Conservation (phyloP, 2,888 invertebrate species). For the Chymomyza caudatula region DNA sequence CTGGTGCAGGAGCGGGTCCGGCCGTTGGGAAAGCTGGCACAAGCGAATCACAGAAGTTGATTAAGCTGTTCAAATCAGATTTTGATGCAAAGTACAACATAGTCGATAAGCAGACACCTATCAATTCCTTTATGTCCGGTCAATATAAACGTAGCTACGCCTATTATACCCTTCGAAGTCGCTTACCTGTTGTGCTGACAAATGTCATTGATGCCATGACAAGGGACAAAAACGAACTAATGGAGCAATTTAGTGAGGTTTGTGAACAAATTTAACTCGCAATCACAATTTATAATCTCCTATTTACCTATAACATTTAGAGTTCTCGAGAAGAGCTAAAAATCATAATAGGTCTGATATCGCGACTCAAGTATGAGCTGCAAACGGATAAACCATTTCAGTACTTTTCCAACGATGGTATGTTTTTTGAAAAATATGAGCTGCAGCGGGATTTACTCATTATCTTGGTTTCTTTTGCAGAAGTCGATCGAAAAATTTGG, state of each 20-base stretch:
- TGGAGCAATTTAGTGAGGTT: conserved; percentile 82
- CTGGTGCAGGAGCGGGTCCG: neutral
- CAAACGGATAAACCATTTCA: conserved; percentile 91
- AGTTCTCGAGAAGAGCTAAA: conserved; percentile 85
- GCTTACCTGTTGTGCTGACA: conserved; percentile 92
- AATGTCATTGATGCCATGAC: conserved; percentile 89
- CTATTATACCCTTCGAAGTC: conserved; percentile 89
- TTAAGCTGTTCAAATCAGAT: conserved; percentile 51
- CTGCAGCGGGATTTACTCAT: neutral
- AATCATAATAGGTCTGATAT: conserved; percentile 84
- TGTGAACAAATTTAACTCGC: conserved; percentile 26
- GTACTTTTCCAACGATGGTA: conserved; percentile 76
- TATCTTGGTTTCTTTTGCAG: conserved; percentile 79
- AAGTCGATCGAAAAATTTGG: conserved; percentile 69
- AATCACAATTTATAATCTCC: neutral
- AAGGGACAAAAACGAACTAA: conserved; percentile 83
- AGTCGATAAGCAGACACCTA: conserved; percentile 80
- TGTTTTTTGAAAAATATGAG: conserved; percentile 78
- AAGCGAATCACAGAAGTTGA: conserved; percentile 1
- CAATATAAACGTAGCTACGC: conserved; percentile 87
- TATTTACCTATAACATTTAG: conserved; percentile 79
- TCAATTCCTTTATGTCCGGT: conserved; percentile 81
- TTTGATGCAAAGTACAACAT: conserved; percentile 78
- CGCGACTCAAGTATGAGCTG: conserved; percentile 92
- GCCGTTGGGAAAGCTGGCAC: neutral